Conservation (phyloP, 2,888 invertebrate species). For the Hipparchia semele region DNA sequence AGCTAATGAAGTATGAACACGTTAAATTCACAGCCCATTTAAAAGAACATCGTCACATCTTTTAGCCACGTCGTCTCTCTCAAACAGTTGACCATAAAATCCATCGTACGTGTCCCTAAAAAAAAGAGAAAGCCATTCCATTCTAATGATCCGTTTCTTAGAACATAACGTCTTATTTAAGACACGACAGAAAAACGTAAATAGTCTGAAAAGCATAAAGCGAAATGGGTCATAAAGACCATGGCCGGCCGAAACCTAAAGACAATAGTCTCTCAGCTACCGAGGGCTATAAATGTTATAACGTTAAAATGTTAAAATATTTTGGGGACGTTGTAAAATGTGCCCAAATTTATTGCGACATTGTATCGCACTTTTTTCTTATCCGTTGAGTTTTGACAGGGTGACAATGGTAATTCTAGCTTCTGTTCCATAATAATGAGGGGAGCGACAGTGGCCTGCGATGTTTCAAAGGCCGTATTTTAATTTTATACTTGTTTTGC, state of each 20-base stretch:
- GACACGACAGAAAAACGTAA: slow-evolving; percentile 74
- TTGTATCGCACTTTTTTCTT: slow-evolving; percentile 70
- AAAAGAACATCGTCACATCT: slow-evolving; percentile 45
- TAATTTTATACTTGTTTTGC: slow-evolving; percentile 46
- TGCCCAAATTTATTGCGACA: slow-evolving; percentile 72
- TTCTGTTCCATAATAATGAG: slow-evolving; percentile 70
- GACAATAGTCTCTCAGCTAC: slow-evolving; percentile 74
- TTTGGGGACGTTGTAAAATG: slow-evolving; percentile 70
- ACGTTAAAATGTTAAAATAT: slow-evolving; percentile 56
- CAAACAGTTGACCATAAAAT: slow-evolving; percentile 81
- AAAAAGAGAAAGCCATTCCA: slow-evolving; percentile 77
- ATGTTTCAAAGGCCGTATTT: slow-evolving; percentile 43
- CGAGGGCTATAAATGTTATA: slow-evolving; percentile 47
- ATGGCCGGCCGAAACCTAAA: slow-evolving; percentile 54
- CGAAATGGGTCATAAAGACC: slow-evolving; percentile 73
- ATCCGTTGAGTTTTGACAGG: slow-evolving; percentile 70
- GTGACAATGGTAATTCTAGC: slow-evolving; percentile 69
- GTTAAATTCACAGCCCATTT: slow-evolving; percentile 53
- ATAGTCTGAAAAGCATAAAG: slow-evolving; percentile 70
- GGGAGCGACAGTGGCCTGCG: slow-evolving; percentile 41
- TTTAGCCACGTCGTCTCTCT: slow-evolving; percentile 66
- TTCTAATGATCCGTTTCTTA: slow-evolving; percentile 78
- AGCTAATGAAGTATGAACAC: slow-evolving; percentile 52
- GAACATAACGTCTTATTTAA: slow-evolving; percentile 83
- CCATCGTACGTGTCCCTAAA: slow-evolving; percentile 68